phyloP scores from a whole-genome alignment of 2,797 vertebrate genomes.

The Diceros bicornis region DNA sequence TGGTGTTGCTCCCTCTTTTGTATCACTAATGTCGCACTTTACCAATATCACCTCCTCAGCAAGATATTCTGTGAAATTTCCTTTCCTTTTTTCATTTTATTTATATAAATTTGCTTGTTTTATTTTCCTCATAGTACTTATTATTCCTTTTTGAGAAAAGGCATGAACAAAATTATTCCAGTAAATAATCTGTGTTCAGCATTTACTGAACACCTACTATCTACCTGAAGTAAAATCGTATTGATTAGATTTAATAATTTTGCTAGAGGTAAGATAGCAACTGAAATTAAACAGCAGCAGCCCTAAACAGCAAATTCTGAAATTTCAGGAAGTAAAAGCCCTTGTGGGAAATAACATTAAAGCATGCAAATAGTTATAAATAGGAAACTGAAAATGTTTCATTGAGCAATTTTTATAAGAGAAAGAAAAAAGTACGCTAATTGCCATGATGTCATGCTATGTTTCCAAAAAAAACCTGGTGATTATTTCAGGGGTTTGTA shows the following conservation, averaged over 20 bases:
- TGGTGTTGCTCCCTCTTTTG: not conserved
- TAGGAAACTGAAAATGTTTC: not conserved
- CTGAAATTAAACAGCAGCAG: not conserved
- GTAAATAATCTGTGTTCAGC: not conserved
- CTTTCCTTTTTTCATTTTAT: not conserved
- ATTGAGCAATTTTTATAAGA: conserved; percentile 49
- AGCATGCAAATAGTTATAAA: not conserved
- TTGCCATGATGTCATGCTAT: not conserved
- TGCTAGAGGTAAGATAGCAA: not conserved
- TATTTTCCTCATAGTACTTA: not conserved
- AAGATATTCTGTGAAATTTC: not conserved
- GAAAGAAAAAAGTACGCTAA: not conserved
- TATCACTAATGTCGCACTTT: not conserved
- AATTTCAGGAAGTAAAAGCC: conserved; percentile 20
- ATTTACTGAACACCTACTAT: not conserved
- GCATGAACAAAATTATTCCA: conserved; percentile 6
- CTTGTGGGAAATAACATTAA: not conserved
- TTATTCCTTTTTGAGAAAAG: not conserved
- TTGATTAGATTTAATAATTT: not conserved
- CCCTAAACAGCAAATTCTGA: not conserved
- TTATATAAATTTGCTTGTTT: conserved; percentile 14
- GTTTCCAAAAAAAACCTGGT: not conserved
- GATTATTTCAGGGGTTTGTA: conserved; percentile 1
- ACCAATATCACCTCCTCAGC: not conserved
- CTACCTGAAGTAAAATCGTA: not conserved